Evolutionary conservation across 2,797 vertebrate species (phyloP).

Genomic region (Phrynocephalus vlangalii): DNA sequence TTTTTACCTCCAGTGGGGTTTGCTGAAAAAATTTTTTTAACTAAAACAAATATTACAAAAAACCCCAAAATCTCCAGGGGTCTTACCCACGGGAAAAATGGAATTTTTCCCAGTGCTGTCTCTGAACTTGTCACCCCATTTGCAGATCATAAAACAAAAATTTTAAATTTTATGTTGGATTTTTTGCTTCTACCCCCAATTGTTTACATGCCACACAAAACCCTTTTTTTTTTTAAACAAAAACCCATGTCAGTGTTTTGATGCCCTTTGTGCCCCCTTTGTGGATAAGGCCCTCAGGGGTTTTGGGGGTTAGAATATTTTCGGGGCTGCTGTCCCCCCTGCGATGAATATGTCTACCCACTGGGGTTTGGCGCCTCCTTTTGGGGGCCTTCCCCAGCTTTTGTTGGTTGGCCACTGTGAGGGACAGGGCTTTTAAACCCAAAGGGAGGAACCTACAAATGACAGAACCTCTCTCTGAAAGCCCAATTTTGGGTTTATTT

Average conservation of each 20-base stretch:
- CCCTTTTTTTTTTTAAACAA: not conserved
- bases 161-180: not conserved
- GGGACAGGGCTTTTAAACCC: too few species aligned
- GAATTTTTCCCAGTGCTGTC: not conserved
- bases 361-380: not conserved
- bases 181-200: not conserved
- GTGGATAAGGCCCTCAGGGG: too few species aligned
- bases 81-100: not conserved
- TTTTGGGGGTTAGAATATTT: too few species aligned
- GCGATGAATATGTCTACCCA: not conserved
- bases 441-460: too few species aligned
- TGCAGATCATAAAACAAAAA: not conserved
- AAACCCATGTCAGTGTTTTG: not conserved
- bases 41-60: not conserved
- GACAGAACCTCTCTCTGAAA: too few species aligned
- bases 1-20: not conserved
- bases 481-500: too few species aligned
- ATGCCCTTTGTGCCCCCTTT: not conserved
- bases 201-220: not conserved
- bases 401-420: too few species aligned
- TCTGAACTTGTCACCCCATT: not conserved
- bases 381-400: too few species aligned
- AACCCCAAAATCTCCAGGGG: not conserved
- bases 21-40: not conserved
- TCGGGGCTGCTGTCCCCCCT: too few species aligned